These are phyloP conservation scores for Prorops nasuta DNA, from an alignment of 1,140 invertebrate species.

Conservation along the genomic window DNA sequence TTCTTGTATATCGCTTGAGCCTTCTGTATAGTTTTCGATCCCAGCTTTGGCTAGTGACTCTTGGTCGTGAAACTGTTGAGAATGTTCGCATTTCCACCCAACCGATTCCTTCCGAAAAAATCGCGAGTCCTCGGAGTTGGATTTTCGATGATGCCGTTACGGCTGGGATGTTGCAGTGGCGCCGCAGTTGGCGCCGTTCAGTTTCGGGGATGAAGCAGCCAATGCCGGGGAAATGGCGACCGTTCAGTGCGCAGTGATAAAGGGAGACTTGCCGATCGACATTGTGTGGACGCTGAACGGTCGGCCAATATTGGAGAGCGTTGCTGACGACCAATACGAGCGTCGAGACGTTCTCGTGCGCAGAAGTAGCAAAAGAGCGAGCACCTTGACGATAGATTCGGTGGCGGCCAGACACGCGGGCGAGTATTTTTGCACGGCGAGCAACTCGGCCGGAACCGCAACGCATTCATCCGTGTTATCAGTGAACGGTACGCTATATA, in stretches of 20 bases:
- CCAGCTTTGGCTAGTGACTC: too few species aligned
- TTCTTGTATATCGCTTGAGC: too few species aligned
- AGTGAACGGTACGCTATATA: conserved; percentile 66
- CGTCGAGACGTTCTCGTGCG: conserved; percentile 62
- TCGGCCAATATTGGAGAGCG: conserved; percentile 33
- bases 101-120: too few species aligned
- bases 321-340: conserved; percentile 31
- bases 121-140: too few species aligned
- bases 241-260: conserved; percentile 70
- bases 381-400: conserved; percentile 69
- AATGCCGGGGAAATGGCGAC: conserved; percentile 72
- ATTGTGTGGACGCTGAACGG: conserved; percentile 72
- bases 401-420: conserved; percentile 69
- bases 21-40: too few species aligned
- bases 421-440: conserved; percentile 71
- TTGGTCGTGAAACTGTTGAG: too few species aligned
- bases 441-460: conserved; percentile 64
- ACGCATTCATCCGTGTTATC: conserved; percentile 68
- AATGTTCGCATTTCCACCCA: too few species aligned
- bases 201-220: conserved; percentile 65
- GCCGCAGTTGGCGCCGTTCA: conserved; percentile 66
- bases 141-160: too few species aligned
- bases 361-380: conserved; percentile 68
- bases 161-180: conserved; percentile 58
- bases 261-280: conserved; percentile 73